phyloP scores from a whole-genome alignment of 2,888 invertebrate genomes.

The Ectropis crepuscularia region DNA sequence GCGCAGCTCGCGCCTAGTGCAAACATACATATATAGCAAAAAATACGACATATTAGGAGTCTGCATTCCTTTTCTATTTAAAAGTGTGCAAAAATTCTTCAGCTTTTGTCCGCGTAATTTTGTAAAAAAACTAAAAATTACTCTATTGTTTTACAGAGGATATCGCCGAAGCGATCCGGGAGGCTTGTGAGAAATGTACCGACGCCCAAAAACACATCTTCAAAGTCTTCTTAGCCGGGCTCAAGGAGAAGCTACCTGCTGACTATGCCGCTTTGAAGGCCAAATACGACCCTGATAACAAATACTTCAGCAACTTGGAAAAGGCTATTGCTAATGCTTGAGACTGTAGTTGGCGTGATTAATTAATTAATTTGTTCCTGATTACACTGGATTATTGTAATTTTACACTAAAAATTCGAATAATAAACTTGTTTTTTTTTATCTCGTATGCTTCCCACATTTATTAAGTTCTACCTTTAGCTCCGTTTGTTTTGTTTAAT shows the following conservation, averaged over 20 bases:
- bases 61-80: too few species aligned
- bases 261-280: constrained; percentile 76
- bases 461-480: too few species aligned
- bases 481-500: too few species aligned
- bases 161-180: constrained; percentile 86
- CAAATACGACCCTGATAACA: constrained; percentile 85
- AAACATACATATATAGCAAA: too few species aligned
- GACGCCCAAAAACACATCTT: constrained; percentile 86
- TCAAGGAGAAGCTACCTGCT: constrained; percentile 77
- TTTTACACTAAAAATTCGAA: too few species aligned
- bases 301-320: constrained; percentile 81
- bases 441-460: too few species aligned
- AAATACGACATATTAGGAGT: too few species aligned
- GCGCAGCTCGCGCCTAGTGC: too few species aligned
- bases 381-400: not conserved
- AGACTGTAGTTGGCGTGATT: not conserved
- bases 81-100: too few species aligned
- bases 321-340: constrained; percentile 53
- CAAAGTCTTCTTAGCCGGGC: constrained; percentile 81
- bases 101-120: too few species aligned
- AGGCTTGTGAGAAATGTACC: constrained; percentile 87
- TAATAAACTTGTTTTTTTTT: too few species aligned
- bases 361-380: not conserved
- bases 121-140: not conserved
- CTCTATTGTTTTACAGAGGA: constrained; percentile 76